A percentile compares a stretch with the other conserved stretches of the same genome.
Conservation (phyloP, 2,888 invertebrate genomes). For the Sinelater perroti region DNA sequence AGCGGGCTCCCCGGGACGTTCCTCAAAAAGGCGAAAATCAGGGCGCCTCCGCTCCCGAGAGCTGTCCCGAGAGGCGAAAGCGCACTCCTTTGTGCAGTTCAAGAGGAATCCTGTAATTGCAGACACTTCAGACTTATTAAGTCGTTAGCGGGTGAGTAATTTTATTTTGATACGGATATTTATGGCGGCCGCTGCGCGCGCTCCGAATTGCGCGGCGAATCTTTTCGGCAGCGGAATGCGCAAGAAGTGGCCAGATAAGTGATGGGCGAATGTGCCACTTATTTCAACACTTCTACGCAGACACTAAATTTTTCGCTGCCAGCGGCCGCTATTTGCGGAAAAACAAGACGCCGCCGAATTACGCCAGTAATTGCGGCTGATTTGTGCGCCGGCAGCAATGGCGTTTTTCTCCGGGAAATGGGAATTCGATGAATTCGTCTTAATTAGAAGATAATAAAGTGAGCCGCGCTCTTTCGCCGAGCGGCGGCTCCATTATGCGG, state of each 20-base stretch:
- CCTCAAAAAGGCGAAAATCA: too few species aligned
- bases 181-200: not conserved
- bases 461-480: not conserved
- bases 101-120: conserved; percentile 15
- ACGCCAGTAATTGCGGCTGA: conserved; percentile 29
- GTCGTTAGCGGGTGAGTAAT: conserved; percentile 9
- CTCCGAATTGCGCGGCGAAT: conserved; percentile 6
- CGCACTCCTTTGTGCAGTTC: conserved; percentile 5
- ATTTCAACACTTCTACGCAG: conserved; percentile 32
- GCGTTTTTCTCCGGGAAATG: conserved; percentile 10
- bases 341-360: conserved; percentile 30
- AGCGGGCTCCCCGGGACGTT: too few species aligned
- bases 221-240: conserved; percentile 22
- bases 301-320: conserved; percentile 32
- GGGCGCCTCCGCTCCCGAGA: too few species aligned
- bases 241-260: conserved; percentile 26
- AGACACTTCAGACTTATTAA: conserved; percentile 9
- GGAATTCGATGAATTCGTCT: conserved; percentile 22
- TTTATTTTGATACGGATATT: conserved; percentile 15
- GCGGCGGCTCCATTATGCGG: not conserved
- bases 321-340: conserved; percentile 33
- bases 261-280: conserved; percentile 29
- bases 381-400: conserved; percentile 26
- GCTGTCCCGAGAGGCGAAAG: too few species aligned
- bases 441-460: conserved; percentile 22